Base-by-base conservation (phyloP, 2,113 vertebrate species). In the Vombatus ursinus region DNA sequence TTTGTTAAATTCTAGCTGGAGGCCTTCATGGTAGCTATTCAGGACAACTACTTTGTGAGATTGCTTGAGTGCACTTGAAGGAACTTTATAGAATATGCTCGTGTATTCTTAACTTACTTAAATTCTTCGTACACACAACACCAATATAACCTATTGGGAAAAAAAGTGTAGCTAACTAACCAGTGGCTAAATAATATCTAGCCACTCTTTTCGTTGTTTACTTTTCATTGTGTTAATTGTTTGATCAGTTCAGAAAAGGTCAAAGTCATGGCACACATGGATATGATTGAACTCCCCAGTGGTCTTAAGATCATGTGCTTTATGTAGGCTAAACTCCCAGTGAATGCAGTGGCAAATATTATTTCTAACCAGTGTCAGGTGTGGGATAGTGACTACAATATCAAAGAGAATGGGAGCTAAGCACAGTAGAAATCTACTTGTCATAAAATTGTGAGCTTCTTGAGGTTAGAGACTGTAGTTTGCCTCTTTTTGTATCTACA, bases 1-100 rank as follows among this genome's bases (percentile, higher is more conserved):
- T 92, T 92, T 96, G 68, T 11, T 47, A 37, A 50, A 89, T 91
- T 94, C 50, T 52, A 91, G 47, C 24, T 52, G 91, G 28, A 89
- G 26, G 47, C 92, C 28, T 84, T 3, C 68, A 24, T 50, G 22
- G 77, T 48, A 25, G 28, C 2, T 10, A 16, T 37, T 68, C 37
- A 5, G 68, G 54, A 94, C 0, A 51, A 77, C 91, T 14, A 31
- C 24, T 52, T 48, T 50, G 37, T 53, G 50, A 51, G n/a, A 24
- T 12, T 22, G 92, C 51, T 51, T 50, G 44, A 24, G 26, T 28
- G 89, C 16, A 48, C 51, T 7, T 2, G 6, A 12, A 50, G 91
- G 53, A 68, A 51, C 24, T 37, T 93, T 22, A 50, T 49, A 94
- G 48, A 91, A 50, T 0, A 1, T 3, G 0, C 5, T 50, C 8